Base-by-base conservation (phyloP, 2,888 invertebrate species). In the Odontocolon sp. region DNA sequence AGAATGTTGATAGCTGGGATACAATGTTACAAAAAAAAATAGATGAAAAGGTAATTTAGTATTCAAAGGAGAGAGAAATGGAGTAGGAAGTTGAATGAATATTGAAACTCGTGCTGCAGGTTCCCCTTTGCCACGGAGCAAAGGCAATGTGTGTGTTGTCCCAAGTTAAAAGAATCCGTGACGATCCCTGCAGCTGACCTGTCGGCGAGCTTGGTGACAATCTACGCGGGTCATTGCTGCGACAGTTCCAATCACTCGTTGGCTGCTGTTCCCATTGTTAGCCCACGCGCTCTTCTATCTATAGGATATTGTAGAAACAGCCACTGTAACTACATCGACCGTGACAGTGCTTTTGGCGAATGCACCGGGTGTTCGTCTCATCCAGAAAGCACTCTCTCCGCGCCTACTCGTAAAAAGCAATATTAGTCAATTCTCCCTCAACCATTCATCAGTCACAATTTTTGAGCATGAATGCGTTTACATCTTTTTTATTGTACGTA, bases 181-280 rank as follows among this genome's bases (percentile, higher is more conserved):
- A 21, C 47, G 68, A 47, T 72, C 45, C 45, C 47, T 21, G 26
- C 9, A 38, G 68, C 76, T 76, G 78, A 78, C 75, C 78, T 59
- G 71, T 63, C 75, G 57, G 57, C 45, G 47, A 9, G 36, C n/a
- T 47, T 57, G 68, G 45, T 16, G 45, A 36, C 14, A 47, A 36
- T 6, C 14, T 23, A 16, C 59, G 28, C 57, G 47, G 23, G 28
- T 38, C 47, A 33, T 3, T 21, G 47, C 40, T 36, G 52, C 68
- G 61, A 69, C 69, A 66, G 54, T 76, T 66, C 52, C 75, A 78
- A 75, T 78, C 78, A 75, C 71, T 75, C 75, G 56, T 54, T 31
- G 52, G 54, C 68, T 26, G 47, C 45, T 47, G 54, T 45, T 31
- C 42, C 56, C 74, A 74, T 74, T 78, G 78, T 74, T 70, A 38